Conservation (phyloP, 2,113 vertebrate species). For the Vulpes lagopus region DNA sequence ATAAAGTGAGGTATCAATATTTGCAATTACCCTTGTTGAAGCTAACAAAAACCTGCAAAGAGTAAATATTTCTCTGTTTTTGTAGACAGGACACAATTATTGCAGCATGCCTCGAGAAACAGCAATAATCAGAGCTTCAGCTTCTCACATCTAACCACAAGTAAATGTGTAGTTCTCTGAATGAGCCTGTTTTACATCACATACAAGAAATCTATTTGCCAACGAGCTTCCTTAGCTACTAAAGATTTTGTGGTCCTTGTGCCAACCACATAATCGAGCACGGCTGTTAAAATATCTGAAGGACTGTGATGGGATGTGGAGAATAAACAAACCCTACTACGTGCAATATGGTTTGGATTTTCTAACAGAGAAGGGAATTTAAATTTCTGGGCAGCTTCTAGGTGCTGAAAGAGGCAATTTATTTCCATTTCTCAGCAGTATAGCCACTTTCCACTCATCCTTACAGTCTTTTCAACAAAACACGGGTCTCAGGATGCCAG, state of each 20-base stretch:
- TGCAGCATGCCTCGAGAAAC: background rate
- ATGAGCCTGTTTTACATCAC: background rate
- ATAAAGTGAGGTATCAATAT: slow-evolving; percentile 48
- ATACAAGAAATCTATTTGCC: background rate
- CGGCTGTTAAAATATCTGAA: background rate
- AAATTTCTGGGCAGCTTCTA: background rate
- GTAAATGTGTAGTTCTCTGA: background rate
- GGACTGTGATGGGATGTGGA: background rate
- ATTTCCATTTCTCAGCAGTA: background rate
- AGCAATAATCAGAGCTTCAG: background rate
- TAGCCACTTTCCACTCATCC: background rate
- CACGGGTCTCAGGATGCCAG: background rate
- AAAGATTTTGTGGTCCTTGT: background rate
- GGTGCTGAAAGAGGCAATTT: background rate
- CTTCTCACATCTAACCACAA: background rate
- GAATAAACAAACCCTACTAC: background rate
- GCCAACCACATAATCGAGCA: background rate
- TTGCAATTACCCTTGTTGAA: slow-evolving; percentile 1
- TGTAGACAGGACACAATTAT: background rate
- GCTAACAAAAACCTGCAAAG: slow-evolving; percentile 12
- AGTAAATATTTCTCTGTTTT: background rate
- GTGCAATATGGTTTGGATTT: background rate
- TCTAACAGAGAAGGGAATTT: background rate
- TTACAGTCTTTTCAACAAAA: background rate
- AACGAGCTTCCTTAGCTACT: background rate